Percentiles rank a stretch among this genome's conserved stretches.
These are phyloP conservation scores for Myiagra hebetior DNA, from an alignment of 2,113 vertebrate species.

Conservation along the genomic window DNA sequence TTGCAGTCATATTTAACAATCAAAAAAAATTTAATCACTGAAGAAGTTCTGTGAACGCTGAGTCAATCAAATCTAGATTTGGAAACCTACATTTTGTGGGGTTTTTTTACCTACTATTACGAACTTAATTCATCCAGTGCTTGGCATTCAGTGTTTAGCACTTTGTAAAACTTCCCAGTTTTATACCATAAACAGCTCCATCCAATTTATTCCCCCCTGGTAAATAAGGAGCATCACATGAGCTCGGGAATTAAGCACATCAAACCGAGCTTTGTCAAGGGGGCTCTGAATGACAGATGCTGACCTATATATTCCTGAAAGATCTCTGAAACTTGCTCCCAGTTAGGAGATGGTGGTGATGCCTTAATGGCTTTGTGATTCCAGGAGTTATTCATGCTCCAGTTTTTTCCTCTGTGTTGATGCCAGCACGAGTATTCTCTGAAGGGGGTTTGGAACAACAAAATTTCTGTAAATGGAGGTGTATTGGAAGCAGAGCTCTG, in stretches of 20 bases:
- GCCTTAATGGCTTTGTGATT: slow-evolving; percentile 61
- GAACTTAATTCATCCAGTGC: neutral
- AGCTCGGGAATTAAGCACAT: neutral
- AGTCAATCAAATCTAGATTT: neutral
- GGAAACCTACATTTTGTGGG: neutral
- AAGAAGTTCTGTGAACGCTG: neutral
- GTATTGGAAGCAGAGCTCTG: neutral
- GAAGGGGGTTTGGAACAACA: neutral
- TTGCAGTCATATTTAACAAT: neutral
- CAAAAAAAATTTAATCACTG: neutral
- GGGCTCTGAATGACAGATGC: slow-evolving; percentile 44
- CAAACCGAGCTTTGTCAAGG: neutral
- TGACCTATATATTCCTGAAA: slow-evolving; percentile 57
- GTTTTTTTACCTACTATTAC: neutral
- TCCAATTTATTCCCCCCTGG: neutral
- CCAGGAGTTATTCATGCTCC: slow-evolving; percentile 65
- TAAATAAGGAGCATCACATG: neutral
- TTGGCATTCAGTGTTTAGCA: neutral
- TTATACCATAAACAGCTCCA: neutral
- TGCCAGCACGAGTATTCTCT: slow-evolving; percentile 18
- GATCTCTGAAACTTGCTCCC: slow-evolving; percentile 42
- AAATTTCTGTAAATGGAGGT: neutral
- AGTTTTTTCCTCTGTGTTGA: slow-evolving; percentile 40
- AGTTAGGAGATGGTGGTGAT: slow-evolving; percentile 15
- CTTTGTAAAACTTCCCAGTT: neutral